phyloP scores from a whole-genome alignment of 1,140 invertebrate species.

The Pemphigus obesinymphae region DNA sequence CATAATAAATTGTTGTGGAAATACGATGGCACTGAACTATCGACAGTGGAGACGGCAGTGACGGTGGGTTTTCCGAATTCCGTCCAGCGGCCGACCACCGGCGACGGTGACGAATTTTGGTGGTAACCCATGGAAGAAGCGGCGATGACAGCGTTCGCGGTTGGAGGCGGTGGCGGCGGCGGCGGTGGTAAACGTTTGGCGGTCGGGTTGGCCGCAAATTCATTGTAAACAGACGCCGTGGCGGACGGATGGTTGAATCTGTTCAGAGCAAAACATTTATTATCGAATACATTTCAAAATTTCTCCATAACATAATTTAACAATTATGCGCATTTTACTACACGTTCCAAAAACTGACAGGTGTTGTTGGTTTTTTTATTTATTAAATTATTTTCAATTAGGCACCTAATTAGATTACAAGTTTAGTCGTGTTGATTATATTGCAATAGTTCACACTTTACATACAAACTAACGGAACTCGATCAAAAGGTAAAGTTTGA shows the following conservation, averaged over 20 bases:
- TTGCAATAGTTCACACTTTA: too few relatives aligned
- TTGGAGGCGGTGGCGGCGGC: neutral
- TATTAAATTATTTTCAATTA: too few relatives aligned
- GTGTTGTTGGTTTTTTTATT: too few relatives aligned
- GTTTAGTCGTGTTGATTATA: too few relatives aligned
- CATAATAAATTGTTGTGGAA: conserved; percentile 26
- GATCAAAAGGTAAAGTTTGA: too few relatives aligned
- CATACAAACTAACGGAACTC: too few relatives aligned
- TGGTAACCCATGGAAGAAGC: neutral
- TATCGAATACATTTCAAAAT: neutral
- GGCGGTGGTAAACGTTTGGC: neutral
- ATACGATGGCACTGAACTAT: neutral
- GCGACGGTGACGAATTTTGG: neutral
- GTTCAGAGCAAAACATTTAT: neutral
- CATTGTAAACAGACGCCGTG: neutral
- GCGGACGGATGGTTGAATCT: neutral
- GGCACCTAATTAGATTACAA: too few relatives aligned
- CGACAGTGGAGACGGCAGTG: neutral
- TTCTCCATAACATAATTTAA: too few relatives aligned
- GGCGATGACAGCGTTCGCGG: too few relatives aligned
- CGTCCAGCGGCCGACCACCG: neutral
- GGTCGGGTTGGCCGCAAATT: neutral
- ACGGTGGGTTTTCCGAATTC: neutral
- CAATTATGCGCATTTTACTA: too few relatives aligned
- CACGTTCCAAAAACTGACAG: too few relatives aligned